Conservation (phyloP, 2,888 invertebrate species). For the Bombylius discolor region DNA sequence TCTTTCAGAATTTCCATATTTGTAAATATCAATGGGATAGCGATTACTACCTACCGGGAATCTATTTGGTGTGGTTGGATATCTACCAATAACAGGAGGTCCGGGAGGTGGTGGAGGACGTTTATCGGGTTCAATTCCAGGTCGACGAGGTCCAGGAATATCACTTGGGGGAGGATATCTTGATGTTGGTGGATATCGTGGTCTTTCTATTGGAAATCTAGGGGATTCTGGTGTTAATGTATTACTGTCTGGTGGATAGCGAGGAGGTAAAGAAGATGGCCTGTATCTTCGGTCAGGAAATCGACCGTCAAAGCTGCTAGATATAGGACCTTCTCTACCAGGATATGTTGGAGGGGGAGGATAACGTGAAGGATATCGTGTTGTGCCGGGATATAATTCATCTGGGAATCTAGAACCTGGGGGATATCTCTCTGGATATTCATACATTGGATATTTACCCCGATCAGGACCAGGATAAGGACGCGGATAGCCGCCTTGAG, state of each 20-base stretch:
- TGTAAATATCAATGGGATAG: conserved; percentile 37
- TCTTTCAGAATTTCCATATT: conserved; percentile 42
- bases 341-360: conserved; percentile 23
- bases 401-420: conserved; percentile 26
- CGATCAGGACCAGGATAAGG: conserved; percentile 12
- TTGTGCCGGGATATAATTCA: conserved; percentile 20
- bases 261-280: conserved; percentile 30
- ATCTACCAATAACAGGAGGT: conserved; percentile 38
- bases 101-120: conserved; percentile 36
- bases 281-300: conserved; percentile 37
- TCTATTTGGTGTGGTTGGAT: conserved; percentile 39
- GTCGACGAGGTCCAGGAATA: conserved; percentile 18
- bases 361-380: conserved; percentile 24
- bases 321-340: conserved; percentile 26
- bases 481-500: background rate
- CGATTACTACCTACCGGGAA: conserved; percentile 42
- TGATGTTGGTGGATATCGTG: conserved; percentile 24
- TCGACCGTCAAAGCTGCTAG: conserved; percentile 31
- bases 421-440: conserved; percentile 16
- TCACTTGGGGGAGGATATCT: conserved; percentile 26
- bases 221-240: conserved; percentile 20
- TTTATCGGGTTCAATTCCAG: conserved; percentile 40
- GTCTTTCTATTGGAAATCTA: conserved; percentile 23
- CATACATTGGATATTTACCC: conserved; percentile 22
- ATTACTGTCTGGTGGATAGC: conserved; percentile 18